These are phyloP conservation scores for Thaumatotibia leucotreta DNA, from an alignment of 1,140 invertebrate genomes.

Conservation along the genomic window DNA sequence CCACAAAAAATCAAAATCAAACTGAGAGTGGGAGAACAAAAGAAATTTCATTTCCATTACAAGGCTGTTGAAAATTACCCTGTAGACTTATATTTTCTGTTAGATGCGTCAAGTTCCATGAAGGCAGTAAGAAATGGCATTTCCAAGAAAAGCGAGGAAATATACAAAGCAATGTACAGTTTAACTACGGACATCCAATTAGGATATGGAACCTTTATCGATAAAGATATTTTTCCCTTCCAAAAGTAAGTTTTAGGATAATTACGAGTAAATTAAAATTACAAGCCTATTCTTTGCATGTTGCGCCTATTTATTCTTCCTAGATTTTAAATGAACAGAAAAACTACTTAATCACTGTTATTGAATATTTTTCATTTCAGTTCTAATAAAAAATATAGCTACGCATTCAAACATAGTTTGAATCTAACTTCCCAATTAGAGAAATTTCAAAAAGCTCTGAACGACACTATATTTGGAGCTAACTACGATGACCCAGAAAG, in stretches of 20 bases:
- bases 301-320: too few species aligned
- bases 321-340: too few species aligned
- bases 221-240: constrained; percentile 91
- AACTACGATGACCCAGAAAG: constrained; percentile 87
- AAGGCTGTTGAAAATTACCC: constrained; percentile 88
- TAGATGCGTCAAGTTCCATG: constrained; percentile 93
- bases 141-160: constrained; percentile 79
- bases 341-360: too few species aligned
- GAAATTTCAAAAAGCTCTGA: constrained; percentile 78
- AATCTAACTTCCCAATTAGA: constrained; percentile 84
- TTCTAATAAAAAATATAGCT: constrained; percentile 76
- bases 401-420: constrained; percentile 92
- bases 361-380: not conserved
- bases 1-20: constrained; percentile 51
- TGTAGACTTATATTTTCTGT: constrained; percentile 92
- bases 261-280: not conserved
- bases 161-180: constrained; percentile 81
- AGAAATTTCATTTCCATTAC: constrained; percentile 59
- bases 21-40: constrained; percentile 37
- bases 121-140: constrained; percentile 83
- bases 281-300: too few species aligned
- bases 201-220: constrained; percentile 93
- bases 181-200: constrained; percentile 90
- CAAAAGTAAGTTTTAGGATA: constrained; percentile 73
- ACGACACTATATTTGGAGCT: constrained; percentile 77